Evolutionary conservation across 23 tunicate species (phyloP), one percentile per base, ranked within the genome.

Genomic region (Clavelina lepadiformis): DNA sequence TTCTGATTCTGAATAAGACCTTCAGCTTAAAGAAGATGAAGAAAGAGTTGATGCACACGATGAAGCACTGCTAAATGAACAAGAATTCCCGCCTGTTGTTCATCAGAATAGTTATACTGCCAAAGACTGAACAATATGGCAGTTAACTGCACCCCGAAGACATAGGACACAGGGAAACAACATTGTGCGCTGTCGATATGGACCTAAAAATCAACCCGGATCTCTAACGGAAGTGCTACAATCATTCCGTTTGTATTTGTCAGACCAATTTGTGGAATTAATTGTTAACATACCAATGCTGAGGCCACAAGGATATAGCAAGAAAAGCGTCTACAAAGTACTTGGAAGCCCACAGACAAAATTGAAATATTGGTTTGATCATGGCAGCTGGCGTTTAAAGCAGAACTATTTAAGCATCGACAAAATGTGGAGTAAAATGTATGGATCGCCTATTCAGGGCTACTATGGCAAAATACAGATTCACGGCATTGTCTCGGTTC

Each of bases 281-380:
- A 59, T 59, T 59, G 65, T 59, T 28, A 29, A 36, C 13, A 58
- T 38, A 58, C 36, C 13, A 58, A 58, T 38, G 31, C 20, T 37
- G 65, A 58, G 31, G 65, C 36, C 20, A 28, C 30, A 58, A 58
- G 65, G 31, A 20, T 58, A 29, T 58, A 58, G 38, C 18, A 58
- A 15, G 20, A 26, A 58, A 58, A 28, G 65, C 8, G 31, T 38
- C 18, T 37, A 8, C 38, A 58, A 15, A 28, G 20, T 13, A 58
- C 30, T 29, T 58, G 65, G 65, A 58, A 28, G 31, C 65, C 65
- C 30, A 58, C 35, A 58, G 65, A 58, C 65, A 58, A 20, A 58
- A 58, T 38, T 28, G 65, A 58, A 58, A 58, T 58, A 29, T 28
- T 58, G 65, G 65, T 38, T 29, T 58, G 8, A 37, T 6, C 31